phyloP scores from a whole-genome alignment of 1,140 invertebrate species.

The Coelopa frigida region DNA sequence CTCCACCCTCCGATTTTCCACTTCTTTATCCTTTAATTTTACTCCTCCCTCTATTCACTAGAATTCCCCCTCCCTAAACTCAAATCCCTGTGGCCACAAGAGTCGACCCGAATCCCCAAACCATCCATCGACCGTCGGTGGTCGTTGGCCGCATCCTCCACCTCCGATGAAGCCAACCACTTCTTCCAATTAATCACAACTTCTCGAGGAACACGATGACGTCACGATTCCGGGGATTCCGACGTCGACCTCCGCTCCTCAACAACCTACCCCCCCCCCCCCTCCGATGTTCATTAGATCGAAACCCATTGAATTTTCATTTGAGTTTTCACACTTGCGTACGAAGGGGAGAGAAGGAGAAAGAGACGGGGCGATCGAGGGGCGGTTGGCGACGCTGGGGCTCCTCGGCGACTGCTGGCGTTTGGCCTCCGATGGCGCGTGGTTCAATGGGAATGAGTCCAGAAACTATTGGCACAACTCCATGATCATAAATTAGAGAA shows the following conservation, averaged over 20 bases:
- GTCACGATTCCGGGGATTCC: too few relatives aligned
- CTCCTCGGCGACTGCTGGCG: background rate
- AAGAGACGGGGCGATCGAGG: slow-evolving; percentile 1
- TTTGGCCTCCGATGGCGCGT: background rate
- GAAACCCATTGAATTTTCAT: background rate
- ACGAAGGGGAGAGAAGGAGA: slow-evolving; percentile 7
- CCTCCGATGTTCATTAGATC: background rate
- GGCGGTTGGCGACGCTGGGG: background rate
- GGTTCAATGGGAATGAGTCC: slow-evolving; percentile 3
- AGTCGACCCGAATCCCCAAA: too few relatives aligned
- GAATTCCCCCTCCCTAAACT: background rate
- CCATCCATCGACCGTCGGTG: too few relatives aligned
- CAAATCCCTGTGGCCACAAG: slow-evolving; percentile 5
- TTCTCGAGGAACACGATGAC: too few relatives aligned
- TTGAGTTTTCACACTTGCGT: background rate
- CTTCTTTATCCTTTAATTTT: too few relatives aligned
- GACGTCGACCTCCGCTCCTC: too few relatives aligned
- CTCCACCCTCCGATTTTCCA: background rate
- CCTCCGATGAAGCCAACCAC: too few relatives aligned
- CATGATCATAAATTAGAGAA: slow-evolving; percentile 12
- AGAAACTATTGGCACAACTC: slow-evolving; percentile 11
- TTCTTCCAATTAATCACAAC: too few relatives aligned
- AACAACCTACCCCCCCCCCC: slow-evolving; percentile 1
- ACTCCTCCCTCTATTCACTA: too few relatives aligned
- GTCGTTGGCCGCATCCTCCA: too few relatives aligned